Conservation (phyloP, 2,888 invertebrate species). For the Hoplodrina ambigua region DNA sequence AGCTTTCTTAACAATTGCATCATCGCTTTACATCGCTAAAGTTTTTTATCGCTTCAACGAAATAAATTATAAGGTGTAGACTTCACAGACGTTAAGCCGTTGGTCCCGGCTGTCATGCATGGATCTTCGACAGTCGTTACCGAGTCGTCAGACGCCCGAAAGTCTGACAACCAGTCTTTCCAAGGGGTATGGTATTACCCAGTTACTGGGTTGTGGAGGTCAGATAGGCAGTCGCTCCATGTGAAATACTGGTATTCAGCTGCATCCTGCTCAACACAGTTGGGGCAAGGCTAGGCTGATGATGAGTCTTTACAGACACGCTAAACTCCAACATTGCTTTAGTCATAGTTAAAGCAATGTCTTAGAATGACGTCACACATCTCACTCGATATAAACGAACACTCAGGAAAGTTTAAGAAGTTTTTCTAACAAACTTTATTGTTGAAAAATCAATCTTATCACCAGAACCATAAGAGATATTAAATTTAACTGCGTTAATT, state of each 20-base stretch:
- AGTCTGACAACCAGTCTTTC: too few species aligned
- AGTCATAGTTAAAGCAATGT: background rate
- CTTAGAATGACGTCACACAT: constrained; percentile 27
- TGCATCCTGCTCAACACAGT: too few species aligned
- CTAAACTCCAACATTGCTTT: too few species aligned
- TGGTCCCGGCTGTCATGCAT: too few species aligned
- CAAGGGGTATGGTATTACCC: too few species aligned
- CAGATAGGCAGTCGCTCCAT: too few species aligned
- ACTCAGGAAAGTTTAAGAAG: constrained; percentile 43
- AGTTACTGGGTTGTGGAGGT: too few species aligned
- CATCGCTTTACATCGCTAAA: constrained; percentile 28
- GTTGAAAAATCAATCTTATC: constrained; percentile 44
- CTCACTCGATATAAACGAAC: constrained; percentile 4
- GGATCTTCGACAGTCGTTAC: too few species aligned
- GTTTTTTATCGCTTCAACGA: constrained; percentile 38
- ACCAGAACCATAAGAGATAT: constrained; percentile 16
- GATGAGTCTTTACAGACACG: background rate
- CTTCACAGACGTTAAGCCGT: too few species aligned
- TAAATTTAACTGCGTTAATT: background rate
- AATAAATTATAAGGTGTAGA: constrained; percentile 31
- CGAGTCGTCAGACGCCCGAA: too few species aligned
- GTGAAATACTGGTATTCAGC: too few species aligned
- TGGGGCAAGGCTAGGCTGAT: too few species aligned
- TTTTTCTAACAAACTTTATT: constrained; percentile 4
- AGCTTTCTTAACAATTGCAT: constrained; percentile 54